phyloP scores from a whole-genome alignment of 2,888 invertebrate genomes.

The Dynastes hyllus region DNA sequence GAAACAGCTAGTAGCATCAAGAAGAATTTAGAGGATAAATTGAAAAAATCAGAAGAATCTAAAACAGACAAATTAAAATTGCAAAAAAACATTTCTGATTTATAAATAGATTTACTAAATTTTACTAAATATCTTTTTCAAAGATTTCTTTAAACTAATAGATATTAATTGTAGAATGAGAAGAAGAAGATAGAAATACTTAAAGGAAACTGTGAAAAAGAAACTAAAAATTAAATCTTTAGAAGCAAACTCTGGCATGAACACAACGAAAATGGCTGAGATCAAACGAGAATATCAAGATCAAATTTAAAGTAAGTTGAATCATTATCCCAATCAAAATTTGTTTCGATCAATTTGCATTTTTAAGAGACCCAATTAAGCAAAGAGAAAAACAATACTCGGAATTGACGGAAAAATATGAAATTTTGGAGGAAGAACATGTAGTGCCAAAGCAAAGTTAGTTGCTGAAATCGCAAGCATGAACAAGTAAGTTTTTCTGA shows the following conservation, averaged over 20 bases:
- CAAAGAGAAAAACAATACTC: constrained; percentile 83
- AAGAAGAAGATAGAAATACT: constrained; percentile 80
- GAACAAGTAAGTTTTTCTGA: constrained; percentile 75
- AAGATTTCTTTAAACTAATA: background rate
- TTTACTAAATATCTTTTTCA: background rate
- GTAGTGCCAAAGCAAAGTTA: constrained; percentile 86
- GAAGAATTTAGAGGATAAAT: constrained; percentile 69
- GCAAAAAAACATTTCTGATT: constrained; percentile 76
- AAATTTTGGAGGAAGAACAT: constrained; percentile 88
- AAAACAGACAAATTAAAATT: constrained; percentile 78
- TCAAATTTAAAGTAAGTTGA: constrained; percentile 79
- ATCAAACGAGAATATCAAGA: constrained; percentile 80
- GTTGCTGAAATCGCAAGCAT: constrained; percentile 88
- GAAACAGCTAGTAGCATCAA: constrained; percentile 64
- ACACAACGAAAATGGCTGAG: constrained; percentile 78
- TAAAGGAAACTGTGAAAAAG: constrained; percentile 81
- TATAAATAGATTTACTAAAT: constrained; percentile 77
- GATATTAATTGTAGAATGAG: constrained; percentile 73
- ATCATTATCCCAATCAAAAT: constrained; percentile 55
- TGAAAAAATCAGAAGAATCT: constrained; percentile 79
- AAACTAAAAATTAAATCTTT: constrained; percentile 82
- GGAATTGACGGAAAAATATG: constrained; percentile 87
- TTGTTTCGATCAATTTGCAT: background rate
- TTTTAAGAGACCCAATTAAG: constrained; percentile 78
- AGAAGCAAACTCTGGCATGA: constrained; percentile 77